phyloP scores from a whole-genome alignment of 2,888 invertebrate species.

The Phortica magna region DNA sequence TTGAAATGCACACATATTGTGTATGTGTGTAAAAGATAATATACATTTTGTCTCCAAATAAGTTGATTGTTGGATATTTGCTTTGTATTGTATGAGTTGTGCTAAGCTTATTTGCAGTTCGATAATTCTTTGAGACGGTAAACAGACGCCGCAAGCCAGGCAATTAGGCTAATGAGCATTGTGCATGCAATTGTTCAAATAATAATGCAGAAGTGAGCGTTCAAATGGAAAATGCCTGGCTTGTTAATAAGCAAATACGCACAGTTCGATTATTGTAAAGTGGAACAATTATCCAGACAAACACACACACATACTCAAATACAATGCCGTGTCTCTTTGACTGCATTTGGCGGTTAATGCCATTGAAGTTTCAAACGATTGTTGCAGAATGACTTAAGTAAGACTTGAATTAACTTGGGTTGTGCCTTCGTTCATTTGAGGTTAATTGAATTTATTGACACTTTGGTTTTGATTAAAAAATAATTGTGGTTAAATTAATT shows the following conservation, averaged over 20 bases:
- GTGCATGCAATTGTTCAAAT: neutral
- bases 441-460: too few relatives aligned
- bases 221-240: neutral
- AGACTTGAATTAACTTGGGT: too few relatives aligned
- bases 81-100: constrained; percentile 1
- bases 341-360: too few relatives aligned
- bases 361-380: too few relatives aligned
- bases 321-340: neutral
- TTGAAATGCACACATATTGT: neutral
- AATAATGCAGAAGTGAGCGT: neutral
- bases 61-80: constrained; percentile 24
- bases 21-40: too few relatives aligned
- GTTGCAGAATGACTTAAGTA: too few relatives aligned
- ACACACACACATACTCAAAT: neutral
- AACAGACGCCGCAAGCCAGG: neutral
- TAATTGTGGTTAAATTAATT: too few relatives aligned
- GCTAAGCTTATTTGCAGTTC: neutral
- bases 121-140: neutral
- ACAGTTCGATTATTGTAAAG: neutral
- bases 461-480: too few relatives aligned
- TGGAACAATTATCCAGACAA: neutral
- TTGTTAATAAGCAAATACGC: neutral
- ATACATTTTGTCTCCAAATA: constrained; percentile 31
- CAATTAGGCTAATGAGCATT: constrained; percentile 22
- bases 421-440: too few relatives aligned